Percentiles rank a stretch among this genome's conserved stretches.
Evolutionary conservation across 2,113 vertebrate species (phyloP).

Genomic region (Hyaena hyaena): DNA sequence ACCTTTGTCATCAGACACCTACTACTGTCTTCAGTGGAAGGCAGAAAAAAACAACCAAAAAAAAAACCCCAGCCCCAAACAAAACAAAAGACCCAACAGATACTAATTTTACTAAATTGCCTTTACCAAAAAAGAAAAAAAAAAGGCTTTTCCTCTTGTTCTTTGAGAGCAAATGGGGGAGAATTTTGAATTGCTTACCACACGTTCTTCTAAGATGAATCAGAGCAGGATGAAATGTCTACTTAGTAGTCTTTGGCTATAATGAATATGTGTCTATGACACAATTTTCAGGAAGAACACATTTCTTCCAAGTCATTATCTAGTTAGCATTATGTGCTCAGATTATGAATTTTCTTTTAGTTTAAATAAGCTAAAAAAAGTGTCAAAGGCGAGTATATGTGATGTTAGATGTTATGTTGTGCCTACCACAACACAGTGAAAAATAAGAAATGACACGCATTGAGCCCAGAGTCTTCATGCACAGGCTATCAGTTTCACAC

Average conservation of each 20-base stretch:
- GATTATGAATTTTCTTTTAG: not conserved
- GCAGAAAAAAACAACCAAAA: slow-evolving; percentile 16
- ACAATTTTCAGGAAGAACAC: slow-evolving; percentile 51
- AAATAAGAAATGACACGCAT: not conserved
- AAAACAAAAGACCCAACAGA: not conserved
- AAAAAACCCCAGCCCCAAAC: not conserved
- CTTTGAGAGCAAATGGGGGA: slow-evolving; percentile 46
- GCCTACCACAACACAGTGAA: not conserved
- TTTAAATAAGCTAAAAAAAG: slow-evolving; percentile 1
- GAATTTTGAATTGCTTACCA: slow-evolving; percentile 50
- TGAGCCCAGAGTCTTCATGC: not conserved
- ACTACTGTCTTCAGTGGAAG: slow-evolving; percentile 39
- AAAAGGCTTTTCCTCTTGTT: slow-evolving; percentile 36
- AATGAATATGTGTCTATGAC: slow-evolving; percentile 40
- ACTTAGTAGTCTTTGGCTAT: slow-evolving; percentile 8
- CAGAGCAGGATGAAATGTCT: slow-evolving; percentile 58
- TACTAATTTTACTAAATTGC: slow-evolving; percentile 57
- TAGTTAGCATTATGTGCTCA: not conserved
- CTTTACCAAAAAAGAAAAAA: slow-evolving; percentile 2
- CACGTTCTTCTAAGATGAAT: slow-evolving; percentile 67
- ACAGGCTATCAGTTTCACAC: slow-evolving; percentile 49
- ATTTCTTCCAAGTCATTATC: slow-evolving; percentile 22
- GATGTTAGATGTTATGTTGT: not conserved
- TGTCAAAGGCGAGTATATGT: not conserved
- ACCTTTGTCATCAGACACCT: not conserved